Percentiles rank a stretch among this genome's conserved stretches.
These are phyloP conservation scores for Drosophila chauvacae DNA, from an alignment of 1,140 invertebrate species.

Conservation along the genomic window DNA sequence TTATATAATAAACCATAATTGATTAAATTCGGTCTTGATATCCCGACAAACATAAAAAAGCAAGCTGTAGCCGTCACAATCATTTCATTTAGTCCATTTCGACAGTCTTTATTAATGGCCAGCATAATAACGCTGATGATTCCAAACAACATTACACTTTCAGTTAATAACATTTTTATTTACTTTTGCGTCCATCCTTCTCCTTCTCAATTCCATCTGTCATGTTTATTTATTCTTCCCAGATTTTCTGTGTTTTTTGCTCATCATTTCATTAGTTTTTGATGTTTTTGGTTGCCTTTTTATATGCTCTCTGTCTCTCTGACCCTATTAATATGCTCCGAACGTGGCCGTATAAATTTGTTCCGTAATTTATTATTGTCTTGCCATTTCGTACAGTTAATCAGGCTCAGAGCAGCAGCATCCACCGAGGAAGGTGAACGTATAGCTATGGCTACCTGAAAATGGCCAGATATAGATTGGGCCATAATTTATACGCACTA, in stretches of 20 bases:
- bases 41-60: constrained; percentile 4
- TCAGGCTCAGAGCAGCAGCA: constrained; percentile 41
- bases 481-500: neutral
- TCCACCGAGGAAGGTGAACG: constrained; percentile 2
- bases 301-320: neutral
- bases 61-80: neutral
- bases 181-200: constrained; percentile 16
- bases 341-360: constrained; percentile 55
- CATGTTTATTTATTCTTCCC: constrained; percentile 68
- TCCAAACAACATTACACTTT: constrained; percentile 42
- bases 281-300: constrained; percentile 17
- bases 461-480: constrained; percentile 34
- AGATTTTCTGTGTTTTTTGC: constrained; percentile 32
- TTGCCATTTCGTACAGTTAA: constrained; percentile 61
- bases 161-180: constrained; percentile 61
- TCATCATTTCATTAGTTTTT: constrained; percentile 38
- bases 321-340: constrained; percentile 68
- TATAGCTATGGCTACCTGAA: constrained; percentile 17
- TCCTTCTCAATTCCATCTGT: constrained; percentile 55
- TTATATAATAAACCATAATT: neutral
- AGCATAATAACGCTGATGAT: constrained; percentile 39
- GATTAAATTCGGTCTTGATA: constrained; percentile 1
- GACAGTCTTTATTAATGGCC: constrained; percentile 33
- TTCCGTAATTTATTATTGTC: constrained; percentile 66
- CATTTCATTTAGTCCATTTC: constrained; percentile 7